Conservation (phyloP, 2,113 vertebrate genomes). For the Odocoileus virginianus region DNA sequence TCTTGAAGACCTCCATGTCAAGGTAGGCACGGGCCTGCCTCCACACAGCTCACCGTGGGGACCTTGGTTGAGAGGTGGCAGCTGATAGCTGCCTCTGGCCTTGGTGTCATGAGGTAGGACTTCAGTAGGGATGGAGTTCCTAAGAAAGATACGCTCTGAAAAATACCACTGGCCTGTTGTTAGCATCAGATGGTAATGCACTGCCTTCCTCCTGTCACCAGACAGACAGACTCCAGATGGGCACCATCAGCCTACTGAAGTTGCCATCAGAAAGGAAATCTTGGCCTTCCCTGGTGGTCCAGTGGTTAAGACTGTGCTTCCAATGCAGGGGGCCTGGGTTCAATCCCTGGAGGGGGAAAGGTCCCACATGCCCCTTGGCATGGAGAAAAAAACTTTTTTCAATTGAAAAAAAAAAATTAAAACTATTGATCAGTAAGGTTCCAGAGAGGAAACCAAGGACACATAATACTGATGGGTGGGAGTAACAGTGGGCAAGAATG, state of each 20-base stretch:
- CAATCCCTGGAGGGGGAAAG: not conserved
- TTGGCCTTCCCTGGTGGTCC: not conserved
- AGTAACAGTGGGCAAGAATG: not conserved
- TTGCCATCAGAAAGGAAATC: not conserved
- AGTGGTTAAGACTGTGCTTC: not conserved
- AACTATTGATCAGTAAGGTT: not conserved
- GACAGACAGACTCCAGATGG: not conserved
- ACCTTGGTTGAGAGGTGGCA: not conserved
- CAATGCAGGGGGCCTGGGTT: not conserved
- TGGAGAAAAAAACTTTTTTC: not conserved
- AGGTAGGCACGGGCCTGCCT: constrained; percentile 81
- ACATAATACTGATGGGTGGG: not conserved
- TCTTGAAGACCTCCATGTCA: constrained; percentile 83
- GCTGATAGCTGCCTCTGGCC: rapidly evolving
- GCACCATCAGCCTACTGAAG: not conserved
- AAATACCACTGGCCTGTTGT: not conserved
- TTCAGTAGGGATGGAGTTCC: not conserved
- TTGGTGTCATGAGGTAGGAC: not conserved
- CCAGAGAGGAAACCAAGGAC: not conserved
- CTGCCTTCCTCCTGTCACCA: not conserved
- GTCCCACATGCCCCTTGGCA: not conserved
- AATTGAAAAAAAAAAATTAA: not conserved
- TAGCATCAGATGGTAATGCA: not conserved
- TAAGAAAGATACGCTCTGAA: not conserved
- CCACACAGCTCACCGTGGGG: rapidly evolving